These are phyloP conservation scores for Micoletzkya japonica DNA, from an alignment of 2,888 invertebrate genomes.

Conservation along the genomic window DNA sequence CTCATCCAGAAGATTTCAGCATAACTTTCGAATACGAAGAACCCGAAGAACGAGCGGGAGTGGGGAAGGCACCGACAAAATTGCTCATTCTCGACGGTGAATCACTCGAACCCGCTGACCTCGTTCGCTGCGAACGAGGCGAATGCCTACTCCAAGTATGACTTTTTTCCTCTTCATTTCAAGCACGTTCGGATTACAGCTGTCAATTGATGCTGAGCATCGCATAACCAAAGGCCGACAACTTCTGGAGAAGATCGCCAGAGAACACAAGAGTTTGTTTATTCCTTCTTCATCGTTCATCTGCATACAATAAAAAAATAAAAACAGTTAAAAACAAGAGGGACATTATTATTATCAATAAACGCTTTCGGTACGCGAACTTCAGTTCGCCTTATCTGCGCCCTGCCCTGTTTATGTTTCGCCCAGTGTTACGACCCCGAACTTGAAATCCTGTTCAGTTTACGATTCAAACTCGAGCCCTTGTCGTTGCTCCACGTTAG, in stretches of 20 bases:
- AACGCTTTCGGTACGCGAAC: too few species aligned
- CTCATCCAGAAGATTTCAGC: neutral
- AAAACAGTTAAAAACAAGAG: too few species aligned
- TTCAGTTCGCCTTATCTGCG: too few species aligned
- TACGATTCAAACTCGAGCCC: too few species aligned
- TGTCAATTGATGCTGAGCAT: slow-evolving; percentile 69
- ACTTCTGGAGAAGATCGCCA: slow-evolving; percentile 71
- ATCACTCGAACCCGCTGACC: slow-evolving; percentile 70
- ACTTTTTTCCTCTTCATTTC: slow-evolving; percentile 29
- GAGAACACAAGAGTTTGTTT: slow-evolving; percentile 70
- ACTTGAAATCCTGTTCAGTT: too few species aligned
- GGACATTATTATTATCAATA: too few species aligned
- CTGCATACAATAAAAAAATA: too few species aligned
- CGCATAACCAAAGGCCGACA: slow-evolving; percentile 69
- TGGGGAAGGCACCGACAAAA: slow-evolving; percentile 18
- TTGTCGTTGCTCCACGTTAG: too few species aligned
- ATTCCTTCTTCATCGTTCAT: too few species aligned
- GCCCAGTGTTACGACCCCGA: too few species aligned
- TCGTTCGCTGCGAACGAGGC: slow-evolving; percentile 70
- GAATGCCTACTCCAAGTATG: slow-evolving; percentile 70
- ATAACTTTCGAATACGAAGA: slow-evolving; percentile 25
- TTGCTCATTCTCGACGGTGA: slow-evolving; percentile 22
- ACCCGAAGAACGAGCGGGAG: slow-evolving; percentile 17
- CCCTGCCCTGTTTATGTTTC: too few species aligned
- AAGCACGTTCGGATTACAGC: slow-evolving; percentile 57